These are phyloP conservation scores for Eulemur rufifrons DNA, from an alignment of 2,113 vertebrate genomes.

Conservation along the genomic window DNA sequence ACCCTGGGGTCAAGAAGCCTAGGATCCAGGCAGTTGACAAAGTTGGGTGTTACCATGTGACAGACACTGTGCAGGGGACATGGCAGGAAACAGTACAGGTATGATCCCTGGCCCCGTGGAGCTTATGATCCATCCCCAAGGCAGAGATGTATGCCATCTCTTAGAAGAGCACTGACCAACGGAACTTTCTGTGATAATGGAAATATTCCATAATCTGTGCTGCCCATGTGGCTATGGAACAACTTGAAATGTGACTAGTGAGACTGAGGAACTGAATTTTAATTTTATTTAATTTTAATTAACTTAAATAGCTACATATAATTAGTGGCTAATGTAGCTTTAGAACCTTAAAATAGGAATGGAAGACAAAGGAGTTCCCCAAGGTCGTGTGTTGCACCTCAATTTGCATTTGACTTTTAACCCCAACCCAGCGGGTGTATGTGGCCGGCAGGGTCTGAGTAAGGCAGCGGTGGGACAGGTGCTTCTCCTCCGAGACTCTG, in stretches of 20 bases:
- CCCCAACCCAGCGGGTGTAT: background rate
- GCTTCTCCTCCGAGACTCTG: background rate
- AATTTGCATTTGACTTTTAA: conserved; percentile 18
- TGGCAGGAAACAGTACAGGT: background rate
- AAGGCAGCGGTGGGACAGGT: background rate
- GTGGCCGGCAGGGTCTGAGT: background rate
- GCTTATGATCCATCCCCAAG: background rate
- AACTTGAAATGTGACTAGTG: background rate
- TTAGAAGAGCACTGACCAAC: background rate
- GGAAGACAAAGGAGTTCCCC: background rate
- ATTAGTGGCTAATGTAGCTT: background rate
- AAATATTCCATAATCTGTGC: background rate
- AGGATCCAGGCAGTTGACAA: background rate
- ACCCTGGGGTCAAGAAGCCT: background rate
- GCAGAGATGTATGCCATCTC: background rate
- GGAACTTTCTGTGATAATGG: background rate
- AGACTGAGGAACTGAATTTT: background rate
- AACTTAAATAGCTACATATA: background rate
- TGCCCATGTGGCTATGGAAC: background rate
- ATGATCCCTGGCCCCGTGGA: background rate
- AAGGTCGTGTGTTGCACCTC: background rate
- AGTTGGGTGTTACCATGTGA: background rate
- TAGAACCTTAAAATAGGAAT: background rate
- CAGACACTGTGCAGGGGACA: background rate
- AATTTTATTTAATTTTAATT: conserved; percentile 13